Evolutionary conservation across 2,113 vertebrate species (phyloP).

Genomic region (Gallinago jamesoni): DNA sequence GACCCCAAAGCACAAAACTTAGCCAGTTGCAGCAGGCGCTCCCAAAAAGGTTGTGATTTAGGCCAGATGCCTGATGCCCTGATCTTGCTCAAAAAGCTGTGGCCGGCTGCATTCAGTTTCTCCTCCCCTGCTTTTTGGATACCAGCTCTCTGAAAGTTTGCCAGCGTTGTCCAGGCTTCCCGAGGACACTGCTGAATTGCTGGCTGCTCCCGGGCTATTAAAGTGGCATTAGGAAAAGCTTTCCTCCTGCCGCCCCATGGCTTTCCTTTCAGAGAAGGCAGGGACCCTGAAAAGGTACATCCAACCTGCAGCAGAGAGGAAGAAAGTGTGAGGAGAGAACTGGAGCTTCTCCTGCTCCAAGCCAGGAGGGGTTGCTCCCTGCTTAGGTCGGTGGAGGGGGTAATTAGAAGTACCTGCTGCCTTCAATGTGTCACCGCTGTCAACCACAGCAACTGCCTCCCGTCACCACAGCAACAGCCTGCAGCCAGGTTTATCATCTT

Average conservation of each 20-base stretch:
- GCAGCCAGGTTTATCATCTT: slow-evolving; percentile 59
- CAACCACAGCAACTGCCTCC: slow-evolving; percentile 10
- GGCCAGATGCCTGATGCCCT: not conserved
- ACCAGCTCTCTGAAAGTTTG: not conserved
- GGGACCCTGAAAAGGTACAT: not conserved
- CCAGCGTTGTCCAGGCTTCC: not conserved
- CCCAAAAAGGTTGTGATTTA: not conserved
- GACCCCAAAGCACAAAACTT: not conserved
- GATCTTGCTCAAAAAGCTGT: not conserved
- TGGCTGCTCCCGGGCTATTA: not conserved
- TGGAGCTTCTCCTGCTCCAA: not conserved
- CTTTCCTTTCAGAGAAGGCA: not conserved
- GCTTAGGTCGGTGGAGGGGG: not conserved
- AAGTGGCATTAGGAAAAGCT: slow-evolving; percentile 2
- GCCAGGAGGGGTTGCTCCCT: not conserved
- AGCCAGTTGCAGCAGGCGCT: rapidly evolving
- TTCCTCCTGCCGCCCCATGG: not conserved
- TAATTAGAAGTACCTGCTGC: slow-evolving; percentile 48
- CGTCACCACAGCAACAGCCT: slow-evolving; percentile 65
- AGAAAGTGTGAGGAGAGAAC: not conserved
- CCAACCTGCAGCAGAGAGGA: not conserved
- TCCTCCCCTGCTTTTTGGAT: not conserved
- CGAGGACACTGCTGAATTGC: not conserved
- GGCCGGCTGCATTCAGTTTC: not conserved
- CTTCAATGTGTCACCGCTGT: not conserved